Conservation (phyloP, 2,113 vertebrate species). For the Mesembrinibis cayennensis region DNA sequence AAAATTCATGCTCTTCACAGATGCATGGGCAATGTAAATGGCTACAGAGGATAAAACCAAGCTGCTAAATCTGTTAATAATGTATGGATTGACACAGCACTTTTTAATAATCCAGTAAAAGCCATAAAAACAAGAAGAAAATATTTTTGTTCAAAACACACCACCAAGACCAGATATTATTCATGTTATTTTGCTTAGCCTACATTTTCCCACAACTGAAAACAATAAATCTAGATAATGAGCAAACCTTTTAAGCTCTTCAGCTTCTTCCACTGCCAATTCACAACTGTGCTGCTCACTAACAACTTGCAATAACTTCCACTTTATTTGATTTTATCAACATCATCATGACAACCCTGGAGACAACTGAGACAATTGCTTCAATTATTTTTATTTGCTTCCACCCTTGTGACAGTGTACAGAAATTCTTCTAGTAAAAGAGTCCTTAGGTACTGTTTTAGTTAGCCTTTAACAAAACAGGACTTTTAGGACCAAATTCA, state of each 20-base stretch:
- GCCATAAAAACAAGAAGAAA: slow-evolving; percentile 6
- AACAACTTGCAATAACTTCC: slow-evolving; percentile 62
- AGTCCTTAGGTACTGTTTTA: neutral
- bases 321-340: slow-evolving; percentile 71
- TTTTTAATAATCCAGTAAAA: slow-evolving; percentile 13
- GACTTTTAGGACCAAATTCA: neutral
- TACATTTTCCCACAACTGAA: slow-evolving; percentile 30
- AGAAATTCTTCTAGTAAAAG: slow-evolving; percentile 38
- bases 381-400: slow-evolving; percentile 64
- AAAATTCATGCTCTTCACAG: neutral
- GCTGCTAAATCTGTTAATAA: neutral
- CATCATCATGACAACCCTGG: slow-evolving; percentile 63
- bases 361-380: slow-evolving; percentile 68
- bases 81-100: neutral
- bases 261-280: slow-evolving; percentile 46
- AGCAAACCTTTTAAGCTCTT: slow-evolving; percentile 60
- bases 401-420: slow-evolving; percentile 37
- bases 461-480: neutral
- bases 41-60: neutral
- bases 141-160: neutral
- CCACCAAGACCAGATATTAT: neutral
- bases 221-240: slow-evolving; percentile 68
- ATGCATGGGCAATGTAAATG: neutral
- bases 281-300: slow-evolving; percentile 48
- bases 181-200: slow-evolving; percentile 64